Base-by-base conservation (phyloP, 2,113 vertebrate genomes). In the Octodon degus region DNA sequence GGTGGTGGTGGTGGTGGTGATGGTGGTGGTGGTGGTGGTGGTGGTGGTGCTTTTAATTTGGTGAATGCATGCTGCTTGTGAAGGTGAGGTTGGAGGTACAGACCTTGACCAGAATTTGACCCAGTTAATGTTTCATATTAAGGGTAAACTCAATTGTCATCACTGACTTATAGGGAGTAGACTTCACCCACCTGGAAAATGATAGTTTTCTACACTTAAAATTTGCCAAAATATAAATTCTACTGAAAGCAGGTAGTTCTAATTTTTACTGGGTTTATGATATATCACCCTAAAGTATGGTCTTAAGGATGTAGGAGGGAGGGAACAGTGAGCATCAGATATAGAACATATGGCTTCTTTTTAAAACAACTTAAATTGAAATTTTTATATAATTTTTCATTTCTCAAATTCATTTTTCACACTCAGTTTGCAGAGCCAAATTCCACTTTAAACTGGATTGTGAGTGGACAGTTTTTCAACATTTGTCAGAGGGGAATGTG, bases 271-370 rank as follows among this genome's bases (percentile, higher is more conserved):
- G 77, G 2, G 34, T 80, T 91, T 95, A 32, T 63, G 63, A 91
- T 65, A 93, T 93, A 81, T 74, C 37, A 43, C 90, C 84, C 95
- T 86, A 93, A 91, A 91, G 91, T 84, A 53, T 17, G 93, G 62
- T 58, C 65, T 89, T 79, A 89, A 81, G 62, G 65, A 37, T 63
- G 80, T 79, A n/a, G 43, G 80, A 62, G 25, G 65, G 92, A 95
- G 17, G 55, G 84, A 94, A 50, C 58, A 84, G 22, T 14, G 72
- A 92, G 34, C 81, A 93, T 50, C 85, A 94, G 81, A 89, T 94
- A 93, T n/a, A 65, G 90, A 97, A 82, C 93, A 98, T 94, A 96
- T 68, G 91, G 96, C 97, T 98, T 96, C 89, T 96, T 98, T 96
- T 90, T 58, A 85, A 96, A 95, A 96, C 13, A 80, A 85, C 65